Base-by-base conservation (phyloP, 2,888 invertebrate species). In the Magallana nippona region DNA sequence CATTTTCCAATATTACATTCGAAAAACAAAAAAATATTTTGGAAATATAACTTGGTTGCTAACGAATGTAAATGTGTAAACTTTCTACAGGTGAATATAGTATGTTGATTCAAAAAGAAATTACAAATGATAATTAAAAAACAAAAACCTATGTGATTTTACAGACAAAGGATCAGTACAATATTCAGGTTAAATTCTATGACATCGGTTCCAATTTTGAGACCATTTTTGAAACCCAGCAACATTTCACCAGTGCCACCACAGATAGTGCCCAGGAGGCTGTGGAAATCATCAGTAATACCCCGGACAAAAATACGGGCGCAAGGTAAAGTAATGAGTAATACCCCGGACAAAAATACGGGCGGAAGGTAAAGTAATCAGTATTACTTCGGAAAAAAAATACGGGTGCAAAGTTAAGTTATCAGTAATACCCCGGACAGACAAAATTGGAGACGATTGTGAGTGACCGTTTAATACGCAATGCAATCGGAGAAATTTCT, bases 151-250 rank as follows among this genome's bases (percentile, higher is more conserved):
- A 32, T 71, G 13, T 15, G 22, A 60, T 71, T 27, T 15, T 71
- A 32, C 71, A 71, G 71, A 32, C 71, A 27, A 71, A 71, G 15
- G 71, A 71, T 71, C 71, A 71, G 27, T 71, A 71, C 22, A 71
- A 71, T 13, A 71, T 71, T 71, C 71, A 71, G 71, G 15, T 71
- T 1, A 71, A 71, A 32, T 71, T 71, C 22, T 71, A 71, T 22
- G 71, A 71, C 71, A 32, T 27, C 71, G 71, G 71, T 11, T 71
- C 71, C 11, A 32, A 22, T 19, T 71, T 71, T 27, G 71, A 71
- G 32, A 71, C 71, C 10, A 71, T 71, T 27, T 71, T 27, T 71
- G 11, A 71, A 15, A 27, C 22, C 22, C 27, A 71, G 15, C 71
- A 71, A 27, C 71, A 71, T 71, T 15, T 71, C 27, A 71, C 22